These are phyloP conservation scores for Phoronis australis DNA, from an alignment of 2,888 invertebrate species.

Conservation along the genomic window DNA sequence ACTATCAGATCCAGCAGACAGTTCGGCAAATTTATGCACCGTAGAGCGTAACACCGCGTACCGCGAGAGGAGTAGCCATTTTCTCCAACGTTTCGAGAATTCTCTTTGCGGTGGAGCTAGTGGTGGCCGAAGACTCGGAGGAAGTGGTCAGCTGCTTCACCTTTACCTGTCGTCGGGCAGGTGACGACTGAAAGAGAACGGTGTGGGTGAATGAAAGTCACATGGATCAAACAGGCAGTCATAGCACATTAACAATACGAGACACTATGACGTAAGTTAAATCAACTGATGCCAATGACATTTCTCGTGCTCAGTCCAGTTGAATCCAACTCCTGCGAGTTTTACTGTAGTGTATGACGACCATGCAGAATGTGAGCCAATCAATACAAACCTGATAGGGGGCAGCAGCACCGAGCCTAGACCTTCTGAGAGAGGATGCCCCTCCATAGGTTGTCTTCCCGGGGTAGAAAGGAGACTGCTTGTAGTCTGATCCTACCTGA, in stretches of 20 bases:
- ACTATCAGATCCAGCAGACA: not conserved
- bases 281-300: too few relatives aligned
- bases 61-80: conserved; percentile 70
- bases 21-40: not conserved
- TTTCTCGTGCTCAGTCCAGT: too few relatives aligned
- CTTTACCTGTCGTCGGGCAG: conserved; percentile 32
- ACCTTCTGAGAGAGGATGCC: conserved; percentile 30
- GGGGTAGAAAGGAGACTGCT: conserved; percentile 29
- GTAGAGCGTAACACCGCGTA: conserved; percentile 17
- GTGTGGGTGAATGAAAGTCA: too few relatives aligned
- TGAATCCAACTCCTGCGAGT: too few relatives aligned
- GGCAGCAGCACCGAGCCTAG: conserved; percentile 19
- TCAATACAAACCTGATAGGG: conserved; percentile 30
- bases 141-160: conserved; percentile 41
- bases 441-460: conserved; percentile 50
- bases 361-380: too few relatives aligned
- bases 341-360: too few relatives aligned
- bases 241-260: too few relatives aligned
- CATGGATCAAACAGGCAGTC: too few relatives aligned
- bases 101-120: conserved; percentile 71
- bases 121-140: conserved; percentile 36
- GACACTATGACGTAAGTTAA: too few relatives aligned
- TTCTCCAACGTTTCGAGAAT: conserved; percentile 76
- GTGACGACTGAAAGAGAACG: conserved; percentile 21
- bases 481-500: too few relatives aligned